Base-by-base conservation (phyloP, 1,140 invertebrate species). In the Caenorhabditis inopinata region DNA sequence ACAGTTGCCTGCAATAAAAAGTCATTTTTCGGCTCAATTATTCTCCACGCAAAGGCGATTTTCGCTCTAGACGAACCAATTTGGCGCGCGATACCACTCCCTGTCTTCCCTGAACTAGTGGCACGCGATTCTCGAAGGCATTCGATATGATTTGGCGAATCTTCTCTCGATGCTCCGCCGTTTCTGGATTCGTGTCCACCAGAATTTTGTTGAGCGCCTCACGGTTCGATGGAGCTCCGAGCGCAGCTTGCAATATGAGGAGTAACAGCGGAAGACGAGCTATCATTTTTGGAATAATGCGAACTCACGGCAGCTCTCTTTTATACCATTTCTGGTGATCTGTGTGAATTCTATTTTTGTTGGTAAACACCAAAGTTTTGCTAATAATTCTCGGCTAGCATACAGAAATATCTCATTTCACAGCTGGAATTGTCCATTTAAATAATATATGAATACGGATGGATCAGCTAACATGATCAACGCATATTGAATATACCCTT, bases 41-140 rank as follows among this genome's bases (percentile, higher is more conserved):
- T 18, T 38, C 29, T 21, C 5, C 27, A 23, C 11, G 5, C 16
- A 23, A 53, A 7, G 5, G 27, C 16, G 11, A 27, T 5, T 53
- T 53, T 7, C 5, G 16, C 21, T 27, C 5, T 12, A 75, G 2
- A 75, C 45, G 9, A 1, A 51, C 76, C 29, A 53, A 68, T 21
- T 35, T 68, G 11, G 38, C 32, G 1, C 32, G 58, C 5, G 58
- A 32, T 21, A 18, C 58, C 0, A 68, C 58, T 38, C 58, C 58
- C 38, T 68, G 58, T 68, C 58, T 38, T 21, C 58, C 58, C n/a
- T 49, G 48, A 53, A 77, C 76, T 38, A 21, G 51, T 9, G 53
- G 48, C 1, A 77, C 25, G 7, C 48, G 76, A 77, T 77, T 45
- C 48, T 42, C 48, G 35, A 77, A 77, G 2, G 48, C 48, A 5